A percentile compares a stretch with the other conserved stretches of the same genome.
phyloP scores from a whole-genome alignment of 1,140 invertebrate genomes.

The Amyelois transitella region DNA sequence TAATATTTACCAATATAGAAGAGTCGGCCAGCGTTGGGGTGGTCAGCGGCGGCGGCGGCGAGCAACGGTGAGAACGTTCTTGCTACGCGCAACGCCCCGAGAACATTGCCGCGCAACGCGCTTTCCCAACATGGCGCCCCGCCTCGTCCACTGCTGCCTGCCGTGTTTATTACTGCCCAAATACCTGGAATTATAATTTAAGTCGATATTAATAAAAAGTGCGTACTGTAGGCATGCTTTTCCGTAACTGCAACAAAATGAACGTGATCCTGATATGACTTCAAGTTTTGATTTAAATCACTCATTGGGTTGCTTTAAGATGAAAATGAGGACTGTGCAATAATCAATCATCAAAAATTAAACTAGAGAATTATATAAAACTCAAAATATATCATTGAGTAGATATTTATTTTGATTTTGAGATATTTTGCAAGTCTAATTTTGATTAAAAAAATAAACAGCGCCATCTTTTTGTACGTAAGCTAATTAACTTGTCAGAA shows the following conservation, averaged over 20 bases:
- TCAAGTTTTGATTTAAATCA: too few species aligned
- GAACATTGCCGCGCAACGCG: slow-evolving; percentile 83
- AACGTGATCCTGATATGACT: too few species aligned
- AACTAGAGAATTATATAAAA: too few species aligned
- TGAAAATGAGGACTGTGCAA: too few species aligned
- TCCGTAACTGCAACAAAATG: too few species aligned
- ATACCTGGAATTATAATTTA: slow-evolving; percentile 81
- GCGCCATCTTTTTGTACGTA: background rate
- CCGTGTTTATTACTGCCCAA: slow-evolving; percentile 88
- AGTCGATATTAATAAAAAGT: too few species aligned
- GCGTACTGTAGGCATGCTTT: too few species aligned
- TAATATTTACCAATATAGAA: slow-evolving; percentile 75
- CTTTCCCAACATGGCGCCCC: slow-evolving; percentile 85
- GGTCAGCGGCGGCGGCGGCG: slow-evolving; percentile 64
- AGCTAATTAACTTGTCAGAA: background rate
- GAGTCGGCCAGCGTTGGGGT: slow-evolving; percentile 73
- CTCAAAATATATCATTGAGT: too few species aligned
- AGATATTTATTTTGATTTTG: too few species aligned
- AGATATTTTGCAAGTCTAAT: too few species aligned
- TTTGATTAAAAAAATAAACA: background rate
- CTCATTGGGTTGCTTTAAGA: too few species aligned
- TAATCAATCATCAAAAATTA: too few species aligned
- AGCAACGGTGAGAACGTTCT: slow-evolving; percentile 82
- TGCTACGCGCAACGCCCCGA: slow-evolving; percentile 83
- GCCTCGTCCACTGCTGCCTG: slow-evolving; percentile 81